phyloP scores from a whole-genome alignment of 2,113 vertebrate genomes.

The Gallinago jamesoni region DNA sequence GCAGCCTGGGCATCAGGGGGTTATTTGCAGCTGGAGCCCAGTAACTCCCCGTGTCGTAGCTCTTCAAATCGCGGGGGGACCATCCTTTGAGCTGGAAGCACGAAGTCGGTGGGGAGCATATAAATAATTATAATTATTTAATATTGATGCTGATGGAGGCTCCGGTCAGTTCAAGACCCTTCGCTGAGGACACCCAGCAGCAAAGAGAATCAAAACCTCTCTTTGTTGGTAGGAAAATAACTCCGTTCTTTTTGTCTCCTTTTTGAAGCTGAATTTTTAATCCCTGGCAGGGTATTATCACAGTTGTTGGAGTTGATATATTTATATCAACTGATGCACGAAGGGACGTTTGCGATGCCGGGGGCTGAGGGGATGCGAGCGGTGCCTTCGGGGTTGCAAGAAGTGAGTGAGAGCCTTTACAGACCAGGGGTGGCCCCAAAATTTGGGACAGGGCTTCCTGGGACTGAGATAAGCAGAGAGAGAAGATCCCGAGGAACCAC shows the following conservation, averaged over 20 bases:
- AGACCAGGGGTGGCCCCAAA: background rate
- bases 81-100: background rate
- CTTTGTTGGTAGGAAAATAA: background rate
- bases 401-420: background rate
- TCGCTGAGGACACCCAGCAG: background rate
- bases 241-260: background rate
- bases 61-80: background rate
- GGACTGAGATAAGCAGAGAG: background rate
- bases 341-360: background rate
- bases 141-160: background rate
- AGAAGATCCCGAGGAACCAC: background rate
- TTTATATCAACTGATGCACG: background rate
- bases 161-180: background rate
- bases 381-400: background rate
- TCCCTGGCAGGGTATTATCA: background rate
- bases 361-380: background rate
- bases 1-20: background rate
- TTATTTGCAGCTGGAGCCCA: background rate
- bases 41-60: conserved; percentile 3
- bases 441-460: background rate
- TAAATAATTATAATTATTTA: background rate
- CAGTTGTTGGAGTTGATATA: background rate
- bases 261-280: background rate
- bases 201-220: background rate
- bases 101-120: background rate